A percentile compares a stretch with the other conserved stretches of the same genome.
Conservation (phyloP, 2,888 invertebrate species). For the Papilio protenor region DNA sequence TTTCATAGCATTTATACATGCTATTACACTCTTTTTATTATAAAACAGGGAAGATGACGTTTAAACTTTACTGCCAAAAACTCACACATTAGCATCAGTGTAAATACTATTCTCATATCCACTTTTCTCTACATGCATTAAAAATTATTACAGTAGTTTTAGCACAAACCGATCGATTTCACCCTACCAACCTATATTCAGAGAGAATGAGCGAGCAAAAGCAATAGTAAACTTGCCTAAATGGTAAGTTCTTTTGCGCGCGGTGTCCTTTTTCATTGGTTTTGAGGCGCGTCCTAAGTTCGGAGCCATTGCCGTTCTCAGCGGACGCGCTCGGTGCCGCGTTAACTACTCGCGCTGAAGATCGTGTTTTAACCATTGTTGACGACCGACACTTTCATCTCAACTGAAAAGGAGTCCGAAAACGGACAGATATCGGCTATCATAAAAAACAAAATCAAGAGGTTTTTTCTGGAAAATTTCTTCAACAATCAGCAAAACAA, state of each 20-base stretch:
- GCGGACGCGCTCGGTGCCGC: slow-evolving; percentile 71
- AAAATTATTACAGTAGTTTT: background rate
- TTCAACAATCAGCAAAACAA: slow-evolving; percentile 59
- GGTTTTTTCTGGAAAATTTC: slow-evolving; percentile 80
- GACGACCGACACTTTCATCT: slow-evolving; percentile 81
- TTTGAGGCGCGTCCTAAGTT: slow-evolving; percentile 78
- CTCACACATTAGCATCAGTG: background rate
- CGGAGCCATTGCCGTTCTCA: slow-evolving; percentile 77
- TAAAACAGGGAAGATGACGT: background rate
- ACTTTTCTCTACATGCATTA: slow-evolving; percentile 5
- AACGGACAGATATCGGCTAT: slow-evolving; percentile 73
- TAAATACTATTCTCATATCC: background rate
- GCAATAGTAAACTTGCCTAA: slow-evolving; percentile 79
- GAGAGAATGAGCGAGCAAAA: slow-evolving; percentile 86
- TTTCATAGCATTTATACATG: background rate
- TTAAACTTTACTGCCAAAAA: background rate
- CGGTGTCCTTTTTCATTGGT: slow-evolving; percentile 76
- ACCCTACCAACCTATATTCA: background rate
- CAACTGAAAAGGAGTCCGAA: slow-evolving; percentile 82
- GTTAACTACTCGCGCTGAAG: slow-evolving; percentile 82
- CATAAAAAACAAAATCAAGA: slow-evolving; percentile 65
- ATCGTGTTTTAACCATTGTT: slow-evolving; percentile 85
- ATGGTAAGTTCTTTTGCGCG: slow-evolving; percentile 70
- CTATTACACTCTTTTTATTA: background rate
- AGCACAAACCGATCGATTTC: background rate